A percentile compares a stretch with the other conserved stretches of the same genome.
Evolutionary conservation across 2,113 vertebrate genomes (phyloP).

Genomic region (Chamaea fasciata): DNA sequence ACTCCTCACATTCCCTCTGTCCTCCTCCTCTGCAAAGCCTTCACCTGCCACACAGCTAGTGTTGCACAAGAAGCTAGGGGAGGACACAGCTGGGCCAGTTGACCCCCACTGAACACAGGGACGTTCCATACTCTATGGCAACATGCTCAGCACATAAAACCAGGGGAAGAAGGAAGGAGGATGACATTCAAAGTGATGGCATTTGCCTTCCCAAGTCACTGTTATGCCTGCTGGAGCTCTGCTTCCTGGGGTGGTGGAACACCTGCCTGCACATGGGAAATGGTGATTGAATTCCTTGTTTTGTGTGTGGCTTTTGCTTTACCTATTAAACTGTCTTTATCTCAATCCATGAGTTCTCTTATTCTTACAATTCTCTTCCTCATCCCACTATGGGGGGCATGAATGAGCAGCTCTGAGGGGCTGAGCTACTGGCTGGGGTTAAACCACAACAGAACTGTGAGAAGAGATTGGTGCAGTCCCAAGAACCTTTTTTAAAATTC

Average conservation of each 20-base stretch:
- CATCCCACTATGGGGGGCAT: fast-evolving
- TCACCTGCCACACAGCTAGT: background rate
- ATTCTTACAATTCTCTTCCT: background rate
- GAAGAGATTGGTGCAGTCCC: background rate
- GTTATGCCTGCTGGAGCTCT: background rate
- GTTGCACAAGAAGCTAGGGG: background rate
- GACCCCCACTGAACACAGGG: background rate
- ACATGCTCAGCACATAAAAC: no score
- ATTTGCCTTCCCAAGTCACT: background rate
- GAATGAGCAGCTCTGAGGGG: background rate
- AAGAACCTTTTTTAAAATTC: background rate
- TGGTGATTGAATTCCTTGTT: background rate
- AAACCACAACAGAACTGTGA: background rate
- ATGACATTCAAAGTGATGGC: fast-evolving
- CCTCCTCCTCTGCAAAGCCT: background rate
- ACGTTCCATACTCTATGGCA: background rate
- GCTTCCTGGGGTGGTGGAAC: background rate
- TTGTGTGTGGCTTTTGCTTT: background rate
- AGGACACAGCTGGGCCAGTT: background rate
- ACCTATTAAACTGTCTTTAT: background rate
- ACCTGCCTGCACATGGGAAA: background rate
- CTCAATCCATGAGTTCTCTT: background rate
- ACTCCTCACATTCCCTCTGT: background rate
- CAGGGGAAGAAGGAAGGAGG: background rate
- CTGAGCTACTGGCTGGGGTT: background rate